Percentiles rank a stretch among this genome's conserved stretches.
Conservation (phyloP, 2,113 vertebrate genomes). For the Petrocephalus zakoni region DNA sequence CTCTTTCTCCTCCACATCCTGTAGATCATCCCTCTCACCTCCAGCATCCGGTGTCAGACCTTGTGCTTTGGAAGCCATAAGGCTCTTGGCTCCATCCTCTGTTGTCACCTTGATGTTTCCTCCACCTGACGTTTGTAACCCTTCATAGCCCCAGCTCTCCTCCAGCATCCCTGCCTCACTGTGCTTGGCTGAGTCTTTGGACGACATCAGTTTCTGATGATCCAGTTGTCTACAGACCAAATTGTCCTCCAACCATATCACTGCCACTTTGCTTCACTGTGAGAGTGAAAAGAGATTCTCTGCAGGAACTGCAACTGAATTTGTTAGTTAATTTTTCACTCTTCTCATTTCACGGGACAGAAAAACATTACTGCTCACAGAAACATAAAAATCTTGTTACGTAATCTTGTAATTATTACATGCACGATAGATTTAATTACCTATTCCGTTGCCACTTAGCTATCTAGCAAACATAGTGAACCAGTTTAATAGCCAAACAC, state of each 20-base stretch:
- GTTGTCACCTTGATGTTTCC: background rate
- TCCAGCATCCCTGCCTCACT: slow-evolving; percentile 19
- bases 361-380: background rate
- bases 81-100: background rate
- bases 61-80: background rate
- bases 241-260: slow-evolving; percentile 15
- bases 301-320: background rate
- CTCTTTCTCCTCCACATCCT: slow-evolving; percentile 27
- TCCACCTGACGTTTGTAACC: background rate
- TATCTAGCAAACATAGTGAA: background rate
- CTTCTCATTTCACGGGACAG: background rate
- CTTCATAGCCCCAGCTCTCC: slow-evolving; percentile 11
- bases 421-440: background rate
- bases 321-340: background rate
- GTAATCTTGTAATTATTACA: background rate
- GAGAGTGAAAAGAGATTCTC: background rate
- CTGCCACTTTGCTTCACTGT: background rate
- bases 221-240: slow-evolving; percentile 6
- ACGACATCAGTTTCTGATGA: slow-evolving; percentile 41
- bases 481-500: background rate
- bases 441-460: background rate
- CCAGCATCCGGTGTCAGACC: background rate
- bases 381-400: background rate
- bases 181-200: slow-evolving; percentile 30
- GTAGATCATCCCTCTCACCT: background rate